phyloP scores from a whole-genome alignment of 2,113 vertebrate genomes.

The Periophthalmodon schlosseri region DNA sequence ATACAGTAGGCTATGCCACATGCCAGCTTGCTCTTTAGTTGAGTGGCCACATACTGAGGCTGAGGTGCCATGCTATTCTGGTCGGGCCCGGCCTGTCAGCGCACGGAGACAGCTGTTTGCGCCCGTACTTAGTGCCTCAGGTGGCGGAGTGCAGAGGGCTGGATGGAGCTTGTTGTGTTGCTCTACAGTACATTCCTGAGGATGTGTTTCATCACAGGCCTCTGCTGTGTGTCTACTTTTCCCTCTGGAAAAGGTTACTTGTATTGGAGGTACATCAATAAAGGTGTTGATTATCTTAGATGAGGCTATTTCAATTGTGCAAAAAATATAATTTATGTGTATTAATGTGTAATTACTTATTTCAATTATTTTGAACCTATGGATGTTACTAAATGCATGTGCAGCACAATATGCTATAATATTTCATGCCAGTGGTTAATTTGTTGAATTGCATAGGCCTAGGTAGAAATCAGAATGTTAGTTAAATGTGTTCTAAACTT shows the following conservation, averaged over 20 bases:
- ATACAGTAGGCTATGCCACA: not conserved
- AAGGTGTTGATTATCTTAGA: not conserved
- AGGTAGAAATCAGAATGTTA: too few species aligned
- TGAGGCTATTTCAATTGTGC: not conserved
- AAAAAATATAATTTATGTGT: not conserved
- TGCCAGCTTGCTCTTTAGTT: not conserved
- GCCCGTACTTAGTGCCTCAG: conserved; percentile 7
- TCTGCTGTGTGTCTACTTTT: conserved; percentile 3
- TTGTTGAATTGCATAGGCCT: too few species aligned
- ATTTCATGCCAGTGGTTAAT: too few species aligned
- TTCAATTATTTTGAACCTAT: not conserved
- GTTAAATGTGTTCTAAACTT: too few species aligned
- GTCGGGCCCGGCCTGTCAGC: conserved; percentile 27
- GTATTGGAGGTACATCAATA: not conserved
- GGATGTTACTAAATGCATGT: too few species aligned
- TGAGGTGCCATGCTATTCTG: conserved; percentile 21
- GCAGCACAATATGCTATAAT: too few species aligned
- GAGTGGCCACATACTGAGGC: not conserved
- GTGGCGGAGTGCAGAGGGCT: not conserved
- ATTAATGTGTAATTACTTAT: not conserved
- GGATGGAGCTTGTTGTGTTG: conserved; percentile 27
- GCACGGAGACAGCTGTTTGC: conserved; percentile 21
- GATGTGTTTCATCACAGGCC: conserved; percentile 26
- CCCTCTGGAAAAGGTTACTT: not conserved
- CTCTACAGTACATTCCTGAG: conserved; percentile 39